Conservation (phyloP, 2,113 vertebrate species). For the Emydura subglobosa region DNA sequence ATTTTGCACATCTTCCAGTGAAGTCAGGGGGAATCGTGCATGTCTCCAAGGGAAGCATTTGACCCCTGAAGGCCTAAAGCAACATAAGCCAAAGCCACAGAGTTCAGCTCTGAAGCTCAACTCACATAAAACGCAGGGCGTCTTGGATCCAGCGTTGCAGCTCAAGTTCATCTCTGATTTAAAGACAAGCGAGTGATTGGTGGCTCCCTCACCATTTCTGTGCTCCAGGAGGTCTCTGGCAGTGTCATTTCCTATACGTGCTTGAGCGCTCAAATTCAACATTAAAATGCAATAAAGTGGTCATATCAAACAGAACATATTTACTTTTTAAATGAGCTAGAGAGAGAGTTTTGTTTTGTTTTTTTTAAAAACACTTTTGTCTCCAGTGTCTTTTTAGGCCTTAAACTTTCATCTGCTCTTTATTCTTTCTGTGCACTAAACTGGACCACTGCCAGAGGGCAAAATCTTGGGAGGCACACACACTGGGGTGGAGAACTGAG, state of each 20-base stretch:
- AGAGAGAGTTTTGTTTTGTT: fast-evolving
- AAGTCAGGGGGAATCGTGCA: fast-evolving
- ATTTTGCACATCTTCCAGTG: not conserved
- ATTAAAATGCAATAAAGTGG: not conserved
- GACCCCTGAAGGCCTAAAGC: not conserved
- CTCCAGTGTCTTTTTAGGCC: not conserved
- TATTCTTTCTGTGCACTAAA: not conserved
- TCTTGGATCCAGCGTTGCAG: not conserved
- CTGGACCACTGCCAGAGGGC: not conserved
- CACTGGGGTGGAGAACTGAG: not conserved
- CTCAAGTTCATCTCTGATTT: not conserved
- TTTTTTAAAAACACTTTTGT: not conserved
- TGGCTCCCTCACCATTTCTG: not conserved
- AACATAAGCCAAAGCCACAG: not conserved
- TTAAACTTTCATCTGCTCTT: not conserved
- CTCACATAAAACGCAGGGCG: not conserved
- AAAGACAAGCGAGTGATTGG: not conserved
- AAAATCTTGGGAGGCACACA: not conserved
- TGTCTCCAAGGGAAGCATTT: fast-evolving
- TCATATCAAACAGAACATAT: fast-evolving
- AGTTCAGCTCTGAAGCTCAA: not conserved
- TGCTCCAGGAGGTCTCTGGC: not conserved
- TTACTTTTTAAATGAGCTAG: not conserved
- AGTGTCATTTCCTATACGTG: not conserved
- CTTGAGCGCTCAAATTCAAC: not conserved